A percentile compares a stretch with the other conserved stretches of the same genome.
phyloP scores from a whole-genome alignment of 64 coral and sea anemone genomes.

The Actinia tenebrosa region DNA sequence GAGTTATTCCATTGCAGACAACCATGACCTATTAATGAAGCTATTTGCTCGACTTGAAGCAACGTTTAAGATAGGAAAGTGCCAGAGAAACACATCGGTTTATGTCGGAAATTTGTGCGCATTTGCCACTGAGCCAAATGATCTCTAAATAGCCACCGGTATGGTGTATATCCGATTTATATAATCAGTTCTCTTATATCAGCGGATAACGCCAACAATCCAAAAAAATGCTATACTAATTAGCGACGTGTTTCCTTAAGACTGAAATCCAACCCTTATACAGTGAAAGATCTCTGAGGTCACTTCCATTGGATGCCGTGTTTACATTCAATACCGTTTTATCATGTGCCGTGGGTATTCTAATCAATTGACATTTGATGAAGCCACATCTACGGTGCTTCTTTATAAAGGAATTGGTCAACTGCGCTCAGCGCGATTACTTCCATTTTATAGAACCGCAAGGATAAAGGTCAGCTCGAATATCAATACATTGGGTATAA shows the following conservation, averaged over 20 bases:
- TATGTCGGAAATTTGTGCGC: not conserved
- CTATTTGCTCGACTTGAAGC: not conserved
- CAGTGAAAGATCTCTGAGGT: constrained; percentile 4
- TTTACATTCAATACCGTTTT: constrained; percentile 11
- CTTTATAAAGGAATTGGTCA: not conserved
- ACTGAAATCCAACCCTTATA: not conserved
- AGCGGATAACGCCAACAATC: not conserved
- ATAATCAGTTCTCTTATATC: not conserved
- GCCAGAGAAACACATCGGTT: not conserved
- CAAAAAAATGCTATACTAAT: not conserved
- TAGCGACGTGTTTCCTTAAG: not conserved
- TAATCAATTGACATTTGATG: not conserved
- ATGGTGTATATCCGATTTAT: not conserved
- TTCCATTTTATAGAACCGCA: not conserved
- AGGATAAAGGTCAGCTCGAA: not conserved
- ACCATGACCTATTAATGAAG: not conserved
- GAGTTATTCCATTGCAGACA: not conserved
- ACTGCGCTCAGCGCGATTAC: constrained; percentile 4
- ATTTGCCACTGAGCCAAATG: not conserved
- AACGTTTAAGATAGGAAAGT: not conserved
- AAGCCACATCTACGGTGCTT: not conserved
- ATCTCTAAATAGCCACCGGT: not conserved
- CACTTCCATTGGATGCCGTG: not conserved
- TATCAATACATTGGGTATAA: not conserved
- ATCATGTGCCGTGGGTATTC: not conserved